Percentiles rank a stretch among this genome's conserved stretches.
These are phyloP conservation scores for Colostygia pectinataria DNA, from an alignment of 2,888 invertebrate species.

Conservation along the genomic window DNA sequence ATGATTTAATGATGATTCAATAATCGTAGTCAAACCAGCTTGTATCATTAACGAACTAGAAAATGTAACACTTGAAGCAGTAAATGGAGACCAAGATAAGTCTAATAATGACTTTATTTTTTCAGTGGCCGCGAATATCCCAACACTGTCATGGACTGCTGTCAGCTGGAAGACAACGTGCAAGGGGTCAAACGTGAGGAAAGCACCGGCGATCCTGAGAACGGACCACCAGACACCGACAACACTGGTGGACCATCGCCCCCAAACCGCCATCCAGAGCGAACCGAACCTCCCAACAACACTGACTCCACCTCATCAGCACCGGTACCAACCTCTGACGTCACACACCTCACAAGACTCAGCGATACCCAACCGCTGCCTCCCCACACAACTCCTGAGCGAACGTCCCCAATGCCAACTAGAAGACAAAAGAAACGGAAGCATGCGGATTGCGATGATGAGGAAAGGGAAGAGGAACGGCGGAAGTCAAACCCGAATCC, in stretches of 20 bases:
- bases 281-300: conserved; percentile 69
- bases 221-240: conserved; percentile 94
- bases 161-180: conserved; percentile 93
- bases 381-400: conserved; percentile 66
- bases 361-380: conserved; percentile 71
- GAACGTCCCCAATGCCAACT: conserved; percentile 84
- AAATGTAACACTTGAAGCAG: too few species aligned
- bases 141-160: conserved; percentile 96
- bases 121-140: conserved; percentile 93
- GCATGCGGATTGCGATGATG: conserved; percentile 75
- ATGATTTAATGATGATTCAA: too few species aligned
- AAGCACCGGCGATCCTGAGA: conserved; percentile 91
- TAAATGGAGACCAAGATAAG: too few species aligned
- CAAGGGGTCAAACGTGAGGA: conserved; percentile 93
- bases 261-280: conserved; percentile 65
- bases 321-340: conserved; percentile 70
- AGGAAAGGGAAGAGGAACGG: conserved; percentile 72
- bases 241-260: conserved; percentile 74
- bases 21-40: too few species aligned
- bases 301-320: conserved; percentile 69
- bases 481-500: conserved; percentile 64
- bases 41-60: too few species aligned
- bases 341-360: conserved; percentile 73
- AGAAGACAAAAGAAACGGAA: conserved; percentile 83
- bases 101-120: background rate